Percentiles rank a stretch among this genome's conserved stretches.
Conservation (phyloP, 2,797 vertebrate species). For the Acanthiza pusilla region DNA sequence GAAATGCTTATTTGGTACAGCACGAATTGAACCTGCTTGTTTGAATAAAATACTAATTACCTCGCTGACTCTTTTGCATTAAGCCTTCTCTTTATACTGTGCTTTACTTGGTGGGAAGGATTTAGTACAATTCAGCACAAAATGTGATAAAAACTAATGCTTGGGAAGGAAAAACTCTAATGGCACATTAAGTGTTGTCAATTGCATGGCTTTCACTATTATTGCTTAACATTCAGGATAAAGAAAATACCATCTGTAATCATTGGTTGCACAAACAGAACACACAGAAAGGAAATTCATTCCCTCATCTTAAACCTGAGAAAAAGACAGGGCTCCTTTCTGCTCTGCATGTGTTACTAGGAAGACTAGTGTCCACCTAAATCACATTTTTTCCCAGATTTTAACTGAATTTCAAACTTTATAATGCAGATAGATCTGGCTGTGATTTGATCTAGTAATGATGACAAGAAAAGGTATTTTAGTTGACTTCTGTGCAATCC, state of each 20-base stretch:
- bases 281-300: not conserved
- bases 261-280: not conserved
- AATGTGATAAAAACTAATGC: not conserved
- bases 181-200: not conserved
- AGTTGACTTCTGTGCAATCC: not conserved
- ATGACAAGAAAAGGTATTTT: not conserved
- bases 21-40: conserved; percentile 19
- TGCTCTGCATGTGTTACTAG: not conserved
- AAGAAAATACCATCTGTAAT: conserved; percentile 2
- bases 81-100: not conserved
- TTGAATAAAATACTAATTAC: conserved; percentile 40
- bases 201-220: not conserved
- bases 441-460: not conserved
- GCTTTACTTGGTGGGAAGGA: not conserved
- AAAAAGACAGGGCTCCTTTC: not conserved
- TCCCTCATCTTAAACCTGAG: not conserved
- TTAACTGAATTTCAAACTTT: not conserved
- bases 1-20: conserved; percentile 13
- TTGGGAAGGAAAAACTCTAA: not conserved
- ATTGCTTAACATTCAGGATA: not conserved
- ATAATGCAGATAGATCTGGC: not conserved
- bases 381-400: not conserved
- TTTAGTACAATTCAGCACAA: not conserved
- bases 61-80: not conserved
- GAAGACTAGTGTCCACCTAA: not conserved